Conservation (phyloP, 2,888 invertebrate genomes). For the Chrysopilus asiliformis region DNA sequence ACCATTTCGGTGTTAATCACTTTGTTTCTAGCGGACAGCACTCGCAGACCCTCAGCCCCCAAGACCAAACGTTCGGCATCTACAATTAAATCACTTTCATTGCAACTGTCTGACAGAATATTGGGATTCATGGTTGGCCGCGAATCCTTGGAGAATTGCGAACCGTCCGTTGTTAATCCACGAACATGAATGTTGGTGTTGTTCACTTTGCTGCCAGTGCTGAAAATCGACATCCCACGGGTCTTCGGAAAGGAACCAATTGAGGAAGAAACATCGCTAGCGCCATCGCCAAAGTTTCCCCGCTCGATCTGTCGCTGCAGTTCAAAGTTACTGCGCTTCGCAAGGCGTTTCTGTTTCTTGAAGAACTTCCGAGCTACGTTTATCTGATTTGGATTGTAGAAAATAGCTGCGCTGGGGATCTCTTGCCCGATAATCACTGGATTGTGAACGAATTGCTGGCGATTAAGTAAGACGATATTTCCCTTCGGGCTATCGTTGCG, state of each 20-base stretch:
- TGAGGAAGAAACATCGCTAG: slow-evolving; percentile 42
- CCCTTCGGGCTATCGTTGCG: slow-evolving; percentile 22
- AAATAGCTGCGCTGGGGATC: slow-evolving; percentile 54
- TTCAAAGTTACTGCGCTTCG: slow-evolving; percentile 60
- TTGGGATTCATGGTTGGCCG: slow-evolving; percentile 46
- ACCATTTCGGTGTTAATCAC: slow-evolving; percentile 30
- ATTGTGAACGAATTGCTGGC: slow-evolving; percentile 58
- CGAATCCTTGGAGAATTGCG: slow-evolving; percentile 17
- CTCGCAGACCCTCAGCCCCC: slow-evolving; percentile 30
- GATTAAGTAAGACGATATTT: slow-evolving; percentile 54
- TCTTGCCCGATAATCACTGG: slow-evolving; percentile 37
- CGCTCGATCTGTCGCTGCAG: slow-evolving; percentile 41
- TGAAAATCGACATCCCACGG: slow-evolving; percentile 43
- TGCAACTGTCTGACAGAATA: slow-evolving; percentile 47
- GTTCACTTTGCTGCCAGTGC: slow-evolving; percentile 62
- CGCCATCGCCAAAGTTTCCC: slow-evolving; percentile 37
- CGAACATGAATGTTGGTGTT: slow-evolving; percentile 61
- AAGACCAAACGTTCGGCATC: slow-evolving; percentile 31
- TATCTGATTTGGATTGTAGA: slow-evolving; percentile 88
- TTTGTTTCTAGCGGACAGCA: slow-evolving; percentile 25
- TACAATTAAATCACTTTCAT: slow-evolving; percentile 37
- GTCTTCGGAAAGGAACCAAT: slow-evolving; percentile 37
- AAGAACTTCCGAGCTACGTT: slow-evolving; percentile 88
- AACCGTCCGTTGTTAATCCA: slow-evolving; percentile 12
- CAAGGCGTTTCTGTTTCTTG: slow-evolving; percentile 64